phyloP scores from a whole-genome alignment of 2,888 invertebrate genomes.

The Drosophila pegasa region DNA sequence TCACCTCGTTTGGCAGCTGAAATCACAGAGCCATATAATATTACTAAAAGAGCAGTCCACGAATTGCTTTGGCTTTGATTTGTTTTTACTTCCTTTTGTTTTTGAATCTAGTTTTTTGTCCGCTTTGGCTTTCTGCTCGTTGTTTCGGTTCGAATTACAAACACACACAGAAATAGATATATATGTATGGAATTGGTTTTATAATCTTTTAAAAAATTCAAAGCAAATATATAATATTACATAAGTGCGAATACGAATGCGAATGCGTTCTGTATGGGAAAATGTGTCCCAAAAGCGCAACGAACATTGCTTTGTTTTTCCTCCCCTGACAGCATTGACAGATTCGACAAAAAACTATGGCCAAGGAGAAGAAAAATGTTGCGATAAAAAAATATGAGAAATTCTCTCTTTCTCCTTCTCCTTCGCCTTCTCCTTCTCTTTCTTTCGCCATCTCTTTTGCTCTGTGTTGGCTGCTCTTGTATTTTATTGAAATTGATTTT shows the following conservation, averaged over 20 bases:
- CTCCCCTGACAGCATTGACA: slow-evolving; percentile 77
- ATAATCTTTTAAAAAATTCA: slow-evolving; percentile 79
- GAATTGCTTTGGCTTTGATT: slow-evolving; percentile 47
- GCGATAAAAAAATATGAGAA: slow-evolving; percentile 57
- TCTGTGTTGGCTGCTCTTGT: slow-evolving; percentile 53
- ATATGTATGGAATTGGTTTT: slow-evolving; percentile 47
- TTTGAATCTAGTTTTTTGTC: slow-evolving; percentile 5
- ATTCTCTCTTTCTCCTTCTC: slow-evolving; percentile 20
- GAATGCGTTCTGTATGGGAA: slow-evolving; percentile 12
- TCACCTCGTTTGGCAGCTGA: slow-evolving; percentile 27
- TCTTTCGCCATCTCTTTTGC: not conserved
- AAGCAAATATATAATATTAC: slow-evolving; percentile 67
- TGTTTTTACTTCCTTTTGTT: slow-evolving; percentile 14
- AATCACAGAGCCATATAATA: slow-evolving; percentile 49
- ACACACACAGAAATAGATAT: slow-evolving; percentile 10
- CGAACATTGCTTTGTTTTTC: slow-evolving; percentile 61
- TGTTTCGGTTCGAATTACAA: slow-evolving; percentile 55
- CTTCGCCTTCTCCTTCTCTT: not conserved
- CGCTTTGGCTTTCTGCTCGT: slow-evolving; percentile 32
- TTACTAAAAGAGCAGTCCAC: slow-evolving; percentile 58
- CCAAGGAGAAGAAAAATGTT: slow-evolving; percentile 48
- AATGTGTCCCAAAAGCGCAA: slow-evolving; percentile 69
- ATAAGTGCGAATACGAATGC: slow-evolving; percentile 30
- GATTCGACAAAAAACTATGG: slow-evolving; percentile 79
- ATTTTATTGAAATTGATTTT: slow-evolving; percentile 80